These are phyloP conservation scores for Dolomedes plantarius DNA, from an alignment of 2,888 invertebrate species.

Conservation along the genomic window DNA sequence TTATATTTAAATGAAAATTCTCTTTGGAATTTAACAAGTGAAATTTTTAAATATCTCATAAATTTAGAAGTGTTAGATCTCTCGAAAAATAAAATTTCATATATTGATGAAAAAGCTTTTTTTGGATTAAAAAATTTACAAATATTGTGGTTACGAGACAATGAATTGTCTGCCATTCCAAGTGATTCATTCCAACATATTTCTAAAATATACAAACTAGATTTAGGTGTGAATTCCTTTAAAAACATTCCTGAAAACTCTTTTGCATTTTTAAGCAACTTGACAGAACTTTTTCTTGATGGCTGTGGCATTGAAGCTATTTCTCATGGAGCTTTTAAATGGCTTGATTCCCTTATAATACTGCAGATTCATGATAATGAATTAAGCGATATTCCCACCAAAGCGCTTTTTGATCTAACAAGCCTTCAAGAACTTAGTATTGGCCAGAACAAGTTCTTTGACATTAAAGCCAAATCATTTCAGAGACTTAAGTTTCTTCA, in stretches of 20 bases:
- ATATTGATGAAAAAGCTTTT: constrained; percentile 84
- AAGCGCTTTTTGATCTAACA: constrained; percentile 77
- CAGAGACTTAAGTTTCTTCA: constrained; percentile 52
- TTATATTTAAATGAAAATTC: constrained; percentile 78
- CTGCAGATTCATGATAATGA: constrained; percentile 78
- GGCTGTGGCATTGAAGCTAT: constrained; percentile 74
- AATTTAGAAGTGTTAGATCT: constrained; percentile 85
- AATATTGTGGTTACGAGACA: constrained; percentile 86
- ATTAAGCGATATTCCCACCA: constrained; percentile 64
- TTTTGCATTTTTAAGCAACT: constrained; percentile 79
- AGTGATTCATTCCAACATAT: constrained; percentile 86
- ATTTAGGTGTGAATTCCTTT: constrained; percentile 88
- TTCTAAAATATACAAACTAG: constrained; percentile 85
- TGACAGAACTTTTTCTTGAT: constrained; percentile 84
- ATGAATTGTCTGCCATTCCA: constrained; percentile 87
- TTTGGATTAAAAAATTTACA: constrained; percentile 85
- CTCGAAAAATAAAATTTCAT: constrained; percentile 86
- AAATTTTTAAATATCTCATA: constrained; percentile 77
- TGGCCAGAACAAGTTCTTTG: constrained; percentile 65
- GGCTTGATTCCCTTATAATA: constrained; percentile 84
- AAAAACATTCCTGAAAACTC: constrained; percentile 79
- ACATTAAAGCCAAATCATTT: constrained; percentile 50
- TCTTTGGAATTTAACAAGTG: constrained; percentile 63
- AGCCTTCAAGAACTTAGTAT: constrained; percentile 85
- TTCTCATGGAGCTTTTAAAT: constrained; percentile 81